A percentile compares a stretch with the other conserved stretches of the same genome.
Evolutionary conservation across 1,140 invertebrate genomes (phyloP).

Genomic region (Brachionus koreanus): DNA sequence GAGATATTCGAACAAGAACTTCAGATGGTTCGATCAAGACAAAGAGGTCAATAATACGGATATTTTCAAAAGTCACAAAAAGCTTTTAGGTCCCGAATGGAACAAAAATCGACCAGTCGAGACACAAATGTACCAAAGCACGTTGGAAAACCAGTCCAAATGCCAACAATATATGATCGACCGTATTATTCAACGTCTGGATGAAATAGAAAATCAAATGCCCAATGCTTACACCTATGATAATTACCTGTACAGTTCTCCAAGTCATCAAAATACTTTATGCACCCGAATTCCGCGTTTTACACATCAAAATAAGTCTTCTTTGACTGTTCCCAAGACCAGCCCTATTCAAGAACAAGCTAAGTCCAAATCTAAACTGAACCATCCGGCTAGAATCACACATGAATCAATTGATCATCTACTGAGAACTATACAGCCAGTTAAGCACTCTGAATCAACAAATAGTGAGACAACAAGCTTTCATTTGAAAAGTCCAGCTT

Average conservation of each 20-base stretch:
- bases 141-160: not conserved
- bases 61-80: not conserved
- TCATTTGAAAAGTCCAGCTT: not conserved
- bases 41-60: not conserved
- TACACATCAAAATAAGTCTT: not conserved
- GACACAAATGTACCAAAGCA: not conserved
- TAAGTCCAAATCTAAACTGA: not conserved
- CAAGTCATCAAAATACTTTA: not conserved
- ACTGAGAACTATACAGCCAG: not conserved
- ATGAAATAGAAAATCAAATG: not conserved
- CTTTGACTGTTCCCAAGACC: not conserved
- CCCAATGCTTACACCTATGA: not conserved
- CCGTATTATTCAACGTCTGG: not conserved
- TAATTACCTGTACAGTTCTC: not conserved
- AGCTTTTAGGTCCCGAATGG: not conserved
- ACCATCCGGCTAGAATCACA: not conserved
- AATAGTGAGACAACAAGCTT: not conserved
- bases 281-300: not conserved
- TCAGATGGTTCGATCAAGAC: constrained; percentile 17
- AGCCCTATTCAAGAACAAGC: not conserved
- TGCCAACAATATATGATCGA: not conserved
- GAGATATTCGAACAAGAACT: not conserved
- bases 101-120: not conserved
- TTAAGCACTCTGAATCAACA: not conserved
- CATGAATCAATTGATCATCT: not conserved